Evolutionary conservation across 2,113 vertebrate genomes (phyloP), one percentile per base, ranked within the genome.

Genomic region (Otis tarda): DNA sequence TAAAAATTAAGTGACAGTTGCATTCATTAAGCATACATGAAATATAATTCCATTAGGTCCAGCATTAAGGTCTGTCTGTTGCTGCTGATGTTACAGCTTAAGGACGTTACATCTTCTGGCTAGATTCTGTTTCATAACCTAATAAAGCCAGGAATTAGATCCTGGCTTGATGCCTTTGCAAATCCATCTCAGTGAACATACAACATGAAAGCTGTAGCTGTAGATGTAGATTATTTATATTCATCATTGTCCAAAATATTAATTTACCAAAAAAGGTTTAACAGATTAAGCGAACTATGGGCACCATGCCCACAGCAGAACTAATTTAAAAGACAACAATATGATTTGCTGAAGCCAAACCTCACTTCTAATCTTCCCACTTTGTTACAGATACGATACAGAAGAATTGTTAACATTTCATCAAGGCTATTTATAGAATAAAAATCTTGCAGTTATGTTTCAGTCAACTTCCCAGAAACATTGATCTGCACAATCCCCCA

Each of bases 1-100:
- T 92, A 95, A 97, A 96, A 98, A 96, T 93, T 95, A 96, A 96
- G 76, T 57, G 33, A 33, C 63, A 87, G 84, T 97, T 95, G 88
- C 39, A 92, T 95, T 97, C 97, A 95, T 97, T 97, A 97, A 73
- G 84, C 77, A 93, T 84, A 89, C 55, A 95, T 91, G 80, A 93
- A 95, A 94, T 77, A 71, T 95, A 94, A 97, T 96, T 88, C 89
- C 91, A 79, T 91, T 83, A 61, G 85, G 88, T 94, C 71, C 92
- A 81, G 55, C 83, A 85, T 87, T 88, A 94, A 85, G 73, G 39
- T 83, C 67, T 78, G 59, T 78, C 92, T 95, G 73, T 56, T 93
- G 90, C 24, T 82, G 75, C 39, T 61, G 67, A 52, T 67, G 85
- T 74, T 94, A 93, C 76, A 65, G 55, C 86, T 87, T 84, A 94